Conservation (phyloP, 30 jellyfish, hydroid and myxozoan genomes). For the Aurelia aurita complex sp. Pacific region DNA sequence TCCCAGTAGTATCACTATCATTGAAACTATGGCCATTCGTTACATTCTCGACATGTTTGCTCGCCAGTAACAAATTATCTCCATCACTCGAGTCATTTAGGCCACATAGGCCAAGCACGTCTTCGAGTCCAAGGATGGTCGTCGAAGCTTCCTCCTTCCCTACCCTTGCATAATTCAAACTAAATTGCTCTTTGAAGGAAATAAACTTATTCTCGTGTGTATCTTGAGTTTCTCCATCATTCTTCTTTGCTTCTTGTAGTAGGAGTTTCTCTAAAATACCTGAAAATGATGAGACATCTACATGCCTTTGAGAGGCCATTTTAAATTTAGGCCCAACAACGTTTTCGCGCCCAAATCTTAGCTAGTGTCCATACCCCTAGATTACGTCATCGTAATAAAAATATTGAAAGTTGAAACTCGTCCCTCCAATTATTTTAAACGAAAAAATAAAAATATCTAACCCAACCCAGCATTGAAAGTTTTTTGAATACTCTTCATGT, state of each 20-base stretch:
- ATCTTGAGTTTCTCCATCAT: background rate
- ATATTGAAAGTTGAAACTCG: too few species aligned
- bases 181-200: conserved; percentile 25
- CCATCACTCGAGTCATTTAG: background rate
- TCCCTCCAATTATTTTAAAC: too few species aligned
- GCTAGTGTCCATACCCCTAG: background rate
- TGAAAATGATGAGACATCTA: conserved; percentile 11
- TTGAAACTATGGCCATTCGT: background rate
- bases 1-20: background rate
- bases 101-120: background rate
- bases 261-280: conserved; percentile 9
- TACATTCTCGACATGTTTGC: conserved; percentile 6
- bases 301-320: conserved; percentile 33
- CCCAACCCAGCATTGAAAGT: too few species aligned
- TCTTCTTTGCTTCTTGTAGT: background rate
- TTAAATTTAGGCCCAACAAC: conserved; percentile 2
- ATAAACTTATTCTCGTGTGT: background rate
- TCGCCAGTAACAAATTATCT: conserved; percentile 11
- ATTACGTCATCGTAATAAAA: too few species aligned
- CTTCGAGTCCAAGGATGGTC: conserved; percentile 13
- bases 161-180: conserved; percentile 13
- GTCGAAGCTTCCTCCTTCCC: background rate
- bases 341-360: conserved; percentile 35
- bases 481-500: too few species aligned
- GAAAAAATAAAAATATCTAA: too few species aligned